Percentiles rank a stretch among this genome's conserved stretches.
phyloP scores from a whole-genome alignment of 1,140 invertebrate genomes.

The Arion vulgaris region DNA sequence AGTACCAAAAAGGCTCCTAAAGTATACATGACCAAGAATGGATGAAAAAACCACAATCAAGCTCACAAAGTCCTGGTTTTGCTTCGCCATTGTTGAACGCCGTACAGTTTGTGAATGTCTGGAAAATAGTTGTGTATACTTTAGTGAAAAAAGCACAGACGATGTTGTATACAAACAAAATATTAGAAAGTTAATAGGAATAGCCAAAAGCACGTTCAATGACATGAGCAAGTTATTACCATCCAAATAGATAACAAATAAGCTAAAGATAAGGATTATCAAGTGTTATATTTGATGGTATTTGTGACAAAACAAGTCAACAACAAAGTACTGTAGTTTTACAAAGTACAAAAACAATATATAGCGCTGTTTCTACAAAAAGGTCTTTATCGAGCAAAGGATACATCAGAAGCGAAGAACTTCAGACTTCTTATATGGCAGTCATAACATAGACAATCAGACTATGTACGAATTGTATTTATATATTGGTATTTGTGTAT shows the following conservation, averaged over 20 bases:
- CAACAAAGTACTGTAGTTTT: neutral
- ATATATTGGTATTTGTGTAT: no score
- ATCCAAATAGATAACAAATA: no score
- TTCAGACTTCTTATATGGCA: no score
- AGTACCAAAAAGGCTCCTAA: neutral
- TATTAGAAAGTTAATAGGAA: neutral
- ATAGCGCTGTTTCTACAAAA: no score
- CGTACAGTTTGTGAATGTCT: constrained; percentile 30
- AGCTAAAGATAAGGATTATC: no score
- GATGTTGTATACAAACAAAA: neutral
- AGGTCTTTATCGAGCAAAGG: no score
- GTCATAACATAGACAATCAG: neutral
- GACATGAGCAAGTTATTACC: no score
- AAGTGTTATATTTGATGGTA: neutral
- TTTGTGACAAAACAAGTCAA: neutral
- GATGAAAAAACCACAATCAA: constrained; percentile 17
- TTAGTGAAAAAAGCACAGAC: neutral
- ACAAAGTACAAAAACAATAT: no score
- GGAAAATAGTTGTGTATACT: no score
- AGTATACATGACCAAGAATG: neutral
- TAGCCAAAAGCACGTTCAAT: no score
- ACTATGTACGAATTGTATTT: no score
- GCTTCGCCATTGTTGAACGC: neutral
- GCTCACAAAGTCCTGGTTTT: constrained; percentile 13
- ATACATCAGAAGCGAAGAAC: no score